These are phyloP conservation scores for Eupeodes luniger DNA, from an alignment of 2,888 invertebrate species.

Conservation along the genomic window DNA sequence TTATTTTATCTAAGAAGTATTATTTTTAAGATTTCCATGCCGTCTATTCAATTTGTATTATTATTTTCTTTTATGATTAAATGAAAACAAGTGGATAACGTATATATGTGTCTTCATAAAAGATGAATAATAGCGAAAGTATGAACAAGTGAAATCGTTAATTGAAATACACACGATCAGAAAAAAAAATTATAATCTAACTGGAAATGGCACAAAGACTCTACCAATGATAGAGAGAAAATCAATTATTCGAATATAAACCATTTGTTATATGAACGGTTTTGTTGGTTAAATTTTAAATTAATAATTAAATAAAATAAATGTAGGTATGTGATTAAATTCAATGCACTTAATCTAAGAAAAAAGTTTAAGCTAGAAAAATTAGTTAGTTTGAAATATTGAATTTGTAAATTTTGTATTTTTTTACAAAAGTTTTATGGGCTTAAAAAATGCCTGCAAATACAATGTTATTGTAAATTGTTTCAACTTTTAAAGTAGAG, in stretches of 20 bases:
- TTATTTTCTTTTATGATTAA: background rate
- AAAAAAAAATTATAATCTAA: conserved; percentile 43
- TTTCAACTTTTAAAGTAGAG: no score
- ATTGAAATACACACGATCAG: conserved; percentile 16
- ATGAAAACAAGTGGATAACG: background rate
- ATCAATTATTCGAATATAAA: background rate
- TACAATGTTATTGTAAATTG: no score
- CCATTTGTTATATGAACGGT: background rate
- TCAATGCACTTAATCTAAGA: no score
- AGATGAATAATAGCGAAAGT: conserved; percentile 6
- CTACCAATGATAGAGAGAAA: conserved; percentile 13
- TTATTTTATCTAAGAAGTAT: background rate
- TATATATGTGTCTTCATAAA: background rate
- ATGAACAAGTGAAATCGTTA: conserved; percentile 16
- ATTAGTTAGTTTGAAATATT: no score
- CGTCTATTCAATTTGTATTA: background rate
- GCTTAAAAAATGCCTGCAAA: no score
- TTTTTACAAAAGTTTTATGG: no score
- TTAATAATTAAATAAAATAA: no score
- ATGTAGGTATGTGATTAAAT: no score
- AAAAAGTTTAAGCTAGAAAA: no score
- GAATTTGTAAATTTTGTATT: no score
- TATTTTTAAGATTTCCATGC: background rate
- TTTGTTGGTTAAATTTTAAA: background rate
- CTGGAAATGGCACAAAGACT: conserved; percentile 44